Conservation (phyloP, 2,888 invertebrate species). For the Heliconius ismenius region DNA sequence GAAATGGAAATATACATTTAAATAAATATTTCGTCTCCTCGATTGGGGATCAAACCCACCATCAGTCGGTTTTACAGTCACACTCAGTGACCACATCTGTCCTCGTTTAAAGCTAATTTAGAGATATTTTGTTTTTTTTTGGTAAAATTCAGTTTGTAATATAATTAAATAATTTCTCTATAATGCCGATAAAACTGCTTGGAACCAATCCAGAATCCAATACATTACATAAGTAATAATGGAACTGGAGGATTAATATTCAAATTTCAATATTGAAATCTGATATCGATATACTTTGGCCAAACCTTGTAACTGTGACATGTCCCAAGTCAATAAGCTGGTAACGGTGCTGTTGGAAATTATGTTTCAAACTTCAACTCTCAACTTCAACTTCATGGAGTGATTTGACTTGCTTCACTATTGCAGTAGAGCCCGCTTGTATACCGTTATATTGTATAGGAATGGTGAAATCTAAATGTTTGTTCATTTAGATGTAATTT, state of each 20-base stretch:
- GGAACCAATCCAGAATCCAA: not conserved
- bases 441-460: not conserved
- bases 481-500: not conserved
- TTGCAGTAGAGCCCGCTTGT: not conserved
- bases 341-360: slow-evolving; percentile 45
- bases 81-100: too few species aligned
- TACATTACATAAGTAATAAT: slow-evolving; percentile 3
- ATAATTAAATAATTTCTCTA: too few species aligned
- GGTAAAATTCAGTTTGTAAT: not conserved
- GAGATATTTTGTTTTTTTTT: too few species aligned
- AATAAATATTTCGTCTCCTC: too few species aligned
- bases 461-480: slow-evolving; percentile 1
- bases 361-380: slow-evolving; percentile 34
- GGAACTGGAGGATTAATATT: not conserved
- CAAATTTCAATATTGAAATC: slow-evolving; percentile 29
- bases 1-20: too few species aligned
- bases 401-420: slow-evolving; percentile 26
- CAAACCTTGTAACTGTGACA: slow-evolving; percentile 41
- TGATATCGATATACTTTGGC: slow-evolving; percentile 32
- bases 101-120: too few species aligned
- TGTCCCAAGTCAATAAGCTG: slow-evolving; percentile 50
- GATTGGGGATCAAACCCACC: too few species aligned
- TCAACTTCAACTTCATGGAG: slow-evolving; percentile 25
- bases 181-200: not conserved
- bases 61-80: too few species aligned